These are phyloP conservation scores for Tetraodon nigroviridis DNA, from an alignment of 2,113 vertebrate species.

Conservation along the genomic window DNA sequence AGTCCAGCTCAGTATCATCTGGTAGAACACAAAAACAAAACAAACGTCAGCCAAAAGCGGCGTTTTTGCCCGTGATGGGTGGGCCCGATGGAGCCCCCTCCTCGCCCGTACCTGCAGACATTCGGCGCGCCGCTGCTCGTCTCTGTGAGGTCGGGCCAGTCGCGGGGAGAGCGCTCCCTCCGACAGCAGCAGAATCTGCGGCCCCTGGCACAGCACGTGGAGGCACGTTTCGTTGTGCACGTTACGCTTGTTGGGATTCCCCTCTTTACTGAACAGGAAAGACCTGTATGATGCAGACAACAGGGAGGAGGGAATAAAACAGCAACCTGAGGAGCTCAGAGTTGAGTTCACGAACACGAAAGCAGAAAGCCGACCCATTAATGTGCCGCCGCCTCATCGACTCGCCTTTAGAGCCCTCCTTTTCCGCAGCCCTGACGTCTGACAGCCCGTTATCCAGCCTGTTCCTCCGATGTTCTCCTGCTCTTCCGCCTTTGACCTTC, in stretches of 20 bases:
- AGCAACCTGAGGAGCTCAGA: neutral
- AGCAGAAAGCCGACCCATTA: too few species aligned
- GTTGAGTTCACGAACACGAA: too few species aligned
- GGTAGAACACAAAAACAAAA: conserved; percentile 9
- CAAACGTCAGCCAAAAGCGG: neutral
- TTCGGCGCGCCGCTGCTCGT: conserved; percentile 67
- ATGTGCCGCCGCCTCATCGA: too few species aligned
- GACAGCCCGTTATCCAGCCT: conserved; percentile 22
- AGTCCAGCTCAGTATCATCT: conserved; percentile 71
- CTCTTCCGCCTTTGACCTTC: conserved; percentile 45
- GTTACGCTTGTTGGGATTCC: conserved; percentile 71
- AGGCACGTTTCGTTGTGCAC: conserved; percentile 72
- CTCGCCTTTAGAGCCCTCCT: neutral
- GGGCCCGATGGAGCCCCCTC: neutral
- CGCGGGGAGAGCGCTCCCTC: conserved; percentile 66
- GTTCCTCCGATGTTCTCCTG: conserved; percentile 18
- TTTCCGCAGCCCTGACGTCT: conserved; percentile 8
- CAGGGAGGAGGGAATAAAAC: neutral
- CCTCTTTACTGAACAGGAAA: conserved; percentile 71
- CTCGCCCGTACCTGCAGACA: conserved; percentile 58
- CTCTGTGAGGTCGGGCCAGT: conserved; percentile 65
- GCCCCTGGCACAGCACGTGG: conserved; percentile 70
- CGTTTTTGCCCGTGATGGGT: neutral
- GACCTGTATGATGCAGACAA: conserved; percentile 37
- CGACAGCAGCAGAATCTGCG: conserved; percentile 66